Base-by-base conservation (phyloP, 2,888 invertebrate species). In the Netelia melanura region DNA sequence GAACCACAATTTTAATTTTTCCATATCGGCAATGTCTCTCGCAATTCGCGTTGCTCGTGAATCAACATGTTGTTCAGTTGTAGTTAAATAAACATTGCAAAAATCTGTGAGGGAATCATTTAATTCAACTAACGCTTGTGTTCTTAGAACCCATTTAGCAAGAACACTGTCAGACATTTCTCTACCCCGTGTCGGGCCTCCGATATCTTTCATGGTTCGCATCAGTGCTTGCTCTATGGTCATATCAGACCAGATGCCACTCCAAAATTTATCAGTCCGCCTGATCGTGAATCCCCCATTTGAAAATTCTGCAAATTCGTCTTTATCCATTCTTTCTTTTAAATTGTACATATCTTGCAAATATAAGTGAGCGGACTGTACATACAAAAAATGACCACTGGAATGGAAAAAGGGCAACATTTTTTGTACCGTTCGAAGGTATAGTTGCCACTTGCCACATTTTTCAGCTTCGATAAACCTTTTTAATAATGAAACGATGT, bases 341-440 rank as follows among this genome's bases (percentile, higher is more conserved):
- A 72, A 72, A 72, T 25, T 61, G n/a, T 44, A 72, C 92, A 93
- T 93, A 86, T 92, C 91, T 90, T 94, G 94, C n/a, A 94, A 78
- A 89, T 93, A 92, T 10, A 93, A 71, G 64, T 92, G 91, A 52
- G 84, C 85, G 65, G 88, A 90, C 87, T 92, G 92, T 43, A 92
- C 91, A 87, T 93, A 92, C 3, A 88, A 75, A 76, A 91, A 92
- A 88, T 94, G 91, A 14, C 93, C 17, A 6, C 58, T 58, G 0
- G 17, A 3, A 23, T 17, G 58, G 3, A 58, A 58, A 21, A 86
- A 90, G 92, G 92, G 0, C 23, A 93, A 23, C 80, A 88, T 88
- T 62, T 74, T 74, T n/a, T 74, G 74, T 10, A 74, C 61, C 23
- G 74, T 62, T 48, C 62, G 3, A 6, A 74, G 62, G 48, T 62